Evolutionary conservation across 2,888 invertebrate genomes (phyloP).

Genomic region (Coelopa pilipes): DNA sequence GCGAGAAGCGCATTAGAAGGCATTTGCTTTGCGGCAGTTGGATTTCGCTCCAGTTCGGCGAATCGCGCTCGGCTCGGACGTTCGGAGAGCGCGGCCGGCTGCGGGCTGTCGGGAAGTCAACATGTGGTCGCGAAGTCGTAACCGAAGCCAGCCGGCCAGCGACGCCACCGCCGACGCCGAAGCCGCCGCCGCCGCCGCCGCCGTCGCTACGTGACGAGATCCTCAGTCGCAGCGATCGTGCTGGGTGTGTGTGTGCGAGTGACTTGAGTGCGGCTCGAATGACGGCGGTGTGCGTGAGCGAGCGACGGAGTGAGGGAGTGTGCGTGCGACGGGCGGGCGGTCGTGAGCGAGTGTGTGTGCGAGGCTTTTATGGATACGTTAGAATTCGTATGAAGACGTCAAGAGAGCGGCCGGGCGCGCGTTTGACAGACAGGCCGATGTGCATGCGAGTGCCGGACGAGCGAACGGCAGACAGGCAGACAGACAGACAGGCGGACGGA

Average conservation of each 20-base stretch:
- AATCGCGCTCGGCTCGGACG: no score
- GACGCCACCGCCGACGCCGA: not conserved
- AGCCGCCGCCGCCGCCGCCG: not conserved
- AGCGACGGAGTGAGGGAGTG: not conserved
- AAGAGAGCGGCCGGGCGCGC: constrained; percentile 9
- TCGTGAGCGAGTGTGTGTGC: constrained; percentile 8
- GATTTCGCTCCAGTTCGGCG: no score
- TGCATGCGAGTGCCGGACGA: not conserved
- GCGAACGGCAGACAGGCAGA: constrained; percentile 8
- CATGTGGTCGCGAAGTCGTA: not conserved
- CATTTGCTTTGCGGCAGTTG: no score
- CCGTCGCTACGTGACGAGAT: not conserved
- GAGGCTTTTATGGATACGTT: constrained; percentile 28
- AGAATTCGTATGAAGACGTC: constrained; percentile 35
- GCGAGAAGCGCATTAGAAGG: no score
- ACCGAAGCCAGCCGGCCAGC: not conserved
- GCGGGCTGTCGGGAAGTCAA: not conserved
- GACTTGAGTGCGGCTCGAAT: no score
- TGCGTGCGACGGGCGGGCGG: not conserved
- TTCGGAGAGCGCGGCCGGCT: not conserved
- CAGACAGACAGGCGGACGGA: constrained; percentile 18
- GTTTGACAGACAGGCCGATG: constrained; percentile 21
- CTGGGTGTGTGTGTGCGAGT: no score
- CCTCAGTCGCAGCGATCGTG: not conserved
- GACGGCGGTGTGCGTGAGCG: not conserved